These are phyloP conservation scores for Heterodera schachtii DNA, from an alignment of 1,140 invertebrate species.

Conservation along the genomic window DNA sequence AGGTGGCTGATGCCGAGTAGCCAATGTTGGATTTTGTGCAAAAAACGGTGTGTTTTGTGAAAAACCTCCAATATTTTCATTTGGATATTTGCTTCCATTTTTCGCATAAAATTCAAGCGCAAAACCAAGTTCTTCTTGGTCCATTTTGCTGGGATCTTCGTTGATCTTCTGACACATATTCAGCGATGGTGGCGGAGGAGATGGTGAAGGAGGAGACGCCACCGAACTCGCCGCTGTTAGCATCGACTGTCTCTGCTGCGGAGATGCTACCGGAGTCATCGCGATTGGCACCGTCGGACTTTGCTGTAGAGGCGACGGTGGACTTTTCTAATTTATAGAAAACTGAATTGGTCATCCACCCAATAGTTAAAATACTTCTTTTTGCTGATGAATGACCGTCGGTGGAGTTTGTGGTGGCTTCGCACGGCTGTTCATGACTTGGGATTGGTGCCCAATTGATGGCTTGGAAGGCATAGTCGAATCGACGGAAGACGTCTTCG, in stretches of 20 bases:
- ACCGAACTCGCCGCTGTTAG: too few species aligned
- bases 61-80: neutral
- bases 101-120: conserved; percentile 27
- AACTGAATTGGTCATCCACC: too few species aligned
- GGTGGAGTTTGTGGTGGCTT: conserved; percentile 15
- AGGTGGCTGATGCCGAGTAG: neutral
- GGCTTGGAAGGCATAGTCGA: conserved; percentile 37
- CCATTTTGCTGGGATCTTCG: conserved; percentile 29
- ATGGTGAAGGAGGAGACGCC: neutral
- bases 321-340: neutral
- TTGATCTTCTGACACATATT: conserved; percentile 5
- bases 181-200: conserved; percentile 12
- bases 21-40: neutral
- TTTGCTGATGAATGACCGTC: neutral
- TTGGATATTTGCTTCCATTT: neutral
- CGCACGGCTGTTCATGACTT: neutral
- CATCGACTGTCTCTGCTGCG: too few species aligned
- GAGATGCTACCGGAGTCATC: too few species aligned
- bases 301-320: too few species aligned
- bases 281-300: too few species aligned
- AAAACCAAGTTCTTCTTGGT: conserved; percentile 35
- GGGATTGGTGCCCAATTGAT: conserved; percentile 36
- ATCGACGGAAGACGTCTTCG: neutral
- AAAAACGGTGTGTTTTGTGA: too few species aligned
- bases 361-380: neutral